phyloP scores from a whole-genome alignment of 2,113 vertebrate species.

The Lates calcarifer region DNA sequence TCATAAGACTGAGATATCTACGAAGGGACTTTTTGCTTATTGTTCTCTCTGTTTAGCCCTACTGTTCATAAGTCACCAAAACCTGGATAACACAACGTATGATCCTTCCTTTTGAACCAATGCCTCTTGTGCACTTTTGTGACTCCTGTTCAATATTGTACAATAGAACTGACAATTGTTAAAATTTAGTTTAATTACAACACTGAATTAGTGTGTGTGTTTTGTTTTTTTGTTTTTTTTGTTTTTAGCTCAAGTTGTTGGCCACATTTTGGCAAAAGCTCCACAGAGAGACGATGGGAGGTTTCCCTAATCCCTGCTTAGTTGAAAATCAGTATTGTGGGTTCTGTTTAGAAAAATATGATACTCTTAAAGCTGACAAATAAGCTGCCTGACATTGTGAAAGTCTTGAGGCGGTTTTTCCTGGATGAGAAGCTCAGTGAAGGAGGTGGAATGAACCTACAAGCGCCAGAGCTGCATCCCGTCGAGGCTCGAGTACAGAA shows the following conservation, averaged over 20 bases:
- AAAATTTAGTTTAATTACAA: conserved; percentile 92
- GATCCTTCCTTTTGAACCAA: conserved; percentile 73
- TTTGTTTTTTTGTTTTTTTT: conserved; percentile 18
- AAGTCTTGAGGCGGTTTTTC: conserved; percentile 36
- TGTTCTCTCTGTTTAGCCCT: conserved; percentile 52
- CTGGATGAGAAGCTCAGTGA: conserved; percentile 44
- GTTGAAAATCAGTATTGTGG: background rate
- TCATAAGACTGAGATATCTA: conserved; percentile 78
- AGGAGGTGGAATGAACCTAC: conserved; percentile 48
- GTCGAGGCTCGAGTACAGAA: conserved; percentile 22
- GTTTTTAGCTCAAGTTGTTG: background rate
- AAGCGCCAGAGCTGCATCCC: conserved; percentile 28
- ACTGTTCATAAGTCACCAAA: conserved; percentile 56
- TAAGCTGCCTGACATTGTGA: conserved; percentile 28
- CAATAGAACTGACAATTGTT: conserved; percentile 88
- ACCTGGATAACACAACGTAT: conserved; percentile 49
- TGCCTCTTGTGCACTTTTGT: conserved; percentile 85
- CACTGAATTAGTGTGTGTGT: conserved; percentile 56
- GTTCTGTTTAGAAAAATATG: background rate
- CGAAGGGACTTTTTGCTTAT: conserved; percentile 57
- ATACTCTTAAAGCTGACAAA: conserved; percentile 13
- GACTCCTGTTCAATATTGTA: conserved; percentile 91
- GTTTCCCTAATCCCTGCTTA: conserved; percentile 24
- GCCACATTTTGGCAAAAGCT: conserved; percentile 1
- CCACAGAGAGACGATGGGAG: background rate